Percentiles rank a stretch among this genome's conserved stretches.
phyloP scores from a whole-genome alignment of 2,113 vertebrate species.

The Dromaius novaehollandiae region DNA sequence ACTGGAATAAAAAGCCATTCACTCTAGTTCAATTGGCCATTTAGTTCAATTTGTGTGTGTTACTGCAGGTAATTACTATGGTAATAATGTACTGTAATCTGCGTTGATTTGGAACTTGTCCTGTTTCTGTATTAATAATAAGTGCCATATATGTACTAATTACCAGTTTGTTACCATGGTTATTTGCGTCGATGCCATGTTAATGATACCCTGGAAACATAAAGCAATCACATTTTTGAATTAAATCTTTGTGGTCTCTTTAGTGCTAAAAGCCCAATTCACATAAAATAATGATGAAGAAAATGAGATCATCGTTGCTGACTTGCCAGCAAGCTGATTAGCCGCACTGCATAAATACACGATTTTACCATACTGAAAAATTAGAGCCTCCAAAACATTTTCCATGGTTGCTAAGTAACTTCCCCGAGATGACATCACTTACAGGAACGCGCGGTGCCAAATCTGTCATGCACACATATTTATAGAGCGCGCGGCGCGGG shows the following conservation, averaged over 20 bases:
- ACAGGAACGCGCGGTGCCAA: conserved; percentile 21
- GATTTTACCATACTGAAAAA: conserved; percentile 45
- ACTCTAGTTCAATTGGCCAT: conserved; percentile 79
- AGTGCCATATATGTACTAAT: conserved; percentile 70
- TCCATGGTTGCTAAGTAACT: conserved; percentile 78
- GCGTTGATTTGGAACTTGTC: conserved; percentile 66
- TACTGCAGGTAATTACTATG: conserved; percentile 79
- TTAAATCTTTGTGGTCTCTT: conserved; percentile 77
- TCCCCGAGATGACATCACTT: conserved; percentile 74
- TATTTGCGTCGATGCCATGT: conserved; percentile 66
- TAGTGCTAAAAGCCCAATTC: conserved; percentile 72
- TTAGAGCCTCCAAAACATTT: conserved; percentile 71
- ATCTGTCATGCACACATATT: conserved; percentile 44
- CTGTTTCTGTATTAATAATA: conserved; percentile 57
- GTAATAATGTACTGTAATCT: conserved; percentile 69
- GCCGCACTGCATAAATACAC: conserved; percentile 43
- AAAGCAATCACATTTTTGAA: conserved; percentile 70
- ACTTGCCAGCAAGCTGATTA: conserved; percentile 72
- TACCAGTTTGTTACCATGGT: conserved; percentile 76
- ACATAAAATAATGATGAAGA: conserved; percentile 77
- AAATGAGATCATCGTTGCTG: conserved; percentile 71
- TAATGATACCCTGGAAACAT: conserved; percentile 76
- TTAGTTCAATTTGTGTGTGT: conserved; percentile 79
- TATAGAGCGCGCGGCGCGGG: not conserved
- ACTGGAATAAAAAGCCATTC: conserved; percentile 79